These are phyloP conservation scores for Sturnira hondurensis DNA, from an alignment of 2,113 vertebrate genomes.

Conservation along the genomic window DNA sequence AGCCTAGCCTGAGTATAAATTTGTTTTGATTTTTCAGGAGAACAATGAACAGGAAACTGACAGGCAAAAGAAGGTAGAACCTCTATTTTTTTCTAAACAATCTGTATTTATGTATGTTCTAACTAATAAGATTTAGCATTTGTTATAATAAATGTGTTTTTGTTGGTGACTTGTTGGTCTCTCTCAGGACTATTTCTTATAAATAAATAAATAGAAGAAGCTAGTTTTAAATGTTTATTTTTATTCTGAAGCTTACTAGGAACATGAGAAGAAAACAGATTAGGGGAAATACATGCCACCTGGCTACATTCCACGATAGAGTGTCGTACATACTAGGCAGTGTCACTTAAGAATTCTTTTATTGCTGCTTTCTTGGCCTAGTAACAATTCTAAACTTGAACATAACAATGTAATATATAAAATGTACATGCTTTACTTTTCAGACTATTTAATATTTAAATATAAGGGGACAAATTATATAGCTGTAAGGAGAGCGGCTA, in stretches of 20 bases:
- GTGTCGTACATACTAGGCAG: not conserved
- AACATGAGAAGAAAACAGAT: not conserved
- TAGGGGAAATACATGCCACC: not conserved
- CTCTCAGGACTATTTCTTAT: not conserved
- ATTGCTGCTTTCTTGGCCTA: not conserved
- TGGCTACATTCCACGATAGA: not conserved
- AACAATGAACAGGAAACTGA: not conserved
- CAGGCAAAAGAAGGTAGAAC: not conserved
- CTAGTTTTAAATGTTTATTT: not conserved
- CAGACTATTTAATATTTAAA: not conserved
- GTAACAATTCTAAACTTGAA: not conserved
- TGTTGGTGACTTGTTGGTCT: not conserved
- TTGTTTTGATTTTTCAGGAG: not conserved
- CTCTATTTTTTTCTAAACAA: not conserved
- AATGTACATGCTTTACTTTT: slow-evolving; percentile 17
- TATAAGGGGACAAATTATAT: not conserved
- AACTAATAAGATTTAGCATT: not conserved
- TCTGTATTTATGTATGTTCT: not conserved
- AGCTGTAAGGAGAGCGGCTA: not conserved
- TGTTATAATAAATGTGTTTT: not conserved
- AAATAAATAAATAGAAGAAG: not conserved
- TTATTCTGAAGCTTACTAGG: not conserved
- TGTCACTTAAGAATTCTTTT: not conserved
- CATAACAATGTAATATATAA: not conserved
- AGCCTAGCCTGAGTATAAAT: not conserved